Base-by-base conservation (phyloP, 2,113 vertebrate species). In the Elephantulus edwardii region DNA sequence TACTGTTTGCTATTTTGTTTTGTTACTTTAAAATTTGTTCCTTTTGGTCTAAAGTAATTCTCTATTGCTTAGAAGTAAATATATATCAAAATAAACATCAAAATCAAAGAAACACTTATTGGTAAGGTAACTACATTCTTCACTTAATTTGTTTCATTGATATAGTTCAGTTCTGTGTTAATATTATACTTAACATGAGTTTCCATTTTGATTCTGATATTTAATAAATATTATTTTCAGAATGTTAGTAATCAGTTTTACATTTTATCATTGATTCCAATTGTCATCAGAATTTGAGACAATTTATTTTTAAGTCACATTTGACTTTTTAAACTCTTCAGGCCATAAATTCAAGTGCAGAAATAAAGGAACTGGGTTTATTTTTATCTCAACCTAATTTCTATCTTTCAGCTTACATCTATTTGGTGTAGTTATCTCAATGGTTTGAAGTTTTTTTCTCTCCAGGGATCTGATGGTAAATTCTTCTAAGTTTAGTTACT, bases 321-420 rank as follows among this genome's bases (percentile, higher is more conserved):
- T 33, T 48, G 2, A n/a, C n/a, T n/a, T n/a, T n/a, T n/a, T 58
- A 72, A 82, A 72, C 26, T 33, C 30, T 64, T 56, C 42, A 76
- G 24, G 6, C 30, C 19, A 26, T 68, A 48, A 66, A 88, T 3
- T 44, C 56, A 84, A 33, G 42, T 46, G 58, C 13, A 12, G 26
- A 88, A 71, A 56, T 90, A 82, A 54, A 28, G 66, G 40, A 58
- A 76, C 44, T 78, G 83, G 44, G 12, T 62, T 88, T n/a, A n/a
- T n/a, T 66, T 56, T 72, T 74, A 22, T 74, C n/a, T 58, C 35
- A 44, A 64, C 16, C 79, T 77, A 48, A 82, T 66, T 82, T n/a
- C 20, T 70, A 40, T 12, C 38, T 16, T 70, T 70, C 30, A 70
- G 8, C 10, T n/a, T 22, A 70, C 20, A 40, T 70, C 38, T 42